Percentiles rank a stretch among this genome's conserved stretches.
phyloP scores from a whole-genome alignment of 1,140 invertebrate species.

The Drosophila willistoni region DNA sequence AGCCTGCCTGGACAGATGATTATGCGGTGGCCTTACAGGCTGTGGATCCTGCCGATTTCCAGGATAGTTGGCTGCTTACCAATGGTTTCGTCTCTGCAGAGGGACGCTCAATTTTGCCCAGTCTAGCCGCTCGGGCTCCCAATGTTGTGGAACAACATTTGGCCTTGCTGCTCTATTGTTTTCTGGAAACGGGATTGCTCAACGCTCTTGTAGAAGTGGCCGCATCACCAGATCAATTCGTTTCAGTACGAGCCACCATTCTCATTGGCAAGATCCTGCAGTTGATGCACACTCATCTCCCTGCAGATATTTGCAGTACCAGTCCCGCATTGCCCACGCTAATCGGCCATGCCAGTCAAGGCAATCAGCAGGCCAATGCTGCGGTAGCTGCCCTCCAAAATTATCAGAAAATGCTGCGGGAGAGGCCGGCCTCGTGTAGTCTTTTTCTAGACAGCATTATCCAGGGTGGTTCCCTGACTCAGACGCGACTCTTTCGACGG shows the following conservation, averaged over 20 bases:
- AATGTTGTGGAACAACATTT: conserved; percentile 96
- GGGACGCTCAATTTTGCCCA: conserved; percentile 91
- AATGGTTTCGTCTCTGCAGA: conserved; percentile 97
- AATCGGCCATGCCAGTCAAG: conserved; percentile 90
- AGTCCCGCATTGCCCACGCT: conserved; percentile 92
- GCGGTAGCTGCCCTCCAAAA: conserved; percentile 91
- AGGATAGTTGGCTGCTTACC: conserved; percentile 92
- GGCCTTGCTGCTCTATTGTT: conserved; percentile 93
- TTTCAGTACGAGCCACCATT: conserved; percentile 95
- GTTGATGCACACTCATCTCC: conserved; percentile 92
- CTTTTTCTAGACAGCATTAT: conserved; percentile 93
- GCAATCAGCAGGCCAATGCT: conserved; percentile 90
- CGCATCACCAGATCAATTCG: conserved; percentile 92
- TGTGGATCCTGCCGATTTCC: conserved; percentile 91
- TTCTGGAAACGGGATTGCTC: conserved; percentile 93
- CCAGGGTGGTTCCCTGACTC: conserved; percentile 83
- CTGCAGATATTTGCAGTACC: conserved; percentile 92
- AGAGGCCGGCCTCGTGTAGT: conserved; percentile 90
- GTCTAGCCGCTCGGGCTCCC: conserved; percentile 91
- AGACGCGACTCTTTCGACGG: conserved; percentile 77
- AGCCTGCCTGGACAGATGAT: conserved; percentile 96
- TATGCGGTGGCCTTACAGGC: conserved; percentile 93
- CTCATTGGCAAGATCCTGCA: conserved; percentile 94
- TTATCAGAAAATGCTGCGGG: conserved; percentile 91
- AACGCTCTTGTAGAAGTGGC: conserved; percentile 96